phyloP scores from a whole-genome alignment of 2,797 vertebrate genomes.

The Peromyscus eremicus region DNA sequence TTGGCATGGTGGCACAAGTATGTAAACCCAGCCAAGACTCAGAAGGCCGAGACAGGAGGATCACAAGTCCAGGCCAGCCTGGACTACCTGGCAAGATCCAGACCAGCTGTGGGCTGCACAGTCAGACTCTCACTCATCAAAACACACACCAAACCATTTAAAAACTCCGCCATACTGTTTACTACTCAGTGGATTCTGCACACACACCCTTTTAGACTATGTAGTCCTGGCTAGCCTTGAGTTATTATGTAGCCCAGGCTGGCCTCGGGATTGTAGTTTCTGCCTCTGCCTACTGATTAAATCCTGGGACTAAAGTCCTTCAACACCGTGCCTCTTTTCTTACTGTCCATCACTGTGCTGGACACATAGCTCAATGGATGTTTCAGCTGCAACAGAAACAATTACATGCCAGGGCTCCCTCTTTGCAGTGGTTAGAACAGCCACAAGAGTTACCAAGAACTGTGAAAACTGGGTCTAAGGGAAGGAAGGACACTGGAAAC shows the following conservation, averaged over 20 bases:
- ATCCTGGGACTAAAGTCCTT: neutral
- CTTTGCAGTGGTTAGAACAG: neutral
- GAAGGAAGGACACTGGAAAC: neutral
- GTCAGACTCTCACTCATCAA: neutral
- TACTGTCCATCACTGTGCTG: neutral
- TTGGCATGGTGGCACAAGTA: neutral
- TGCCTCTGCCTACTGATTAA: neutral
- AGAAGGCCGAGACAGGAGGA: neutral
- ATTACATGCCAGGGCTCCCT: neutral
- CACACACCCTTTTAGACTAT: neutral
- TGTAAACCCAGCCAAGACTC: neutral
- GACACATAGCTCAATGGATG: neutral
- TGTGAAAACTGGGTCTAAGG: neutral
- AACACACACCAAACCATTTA: neutral
- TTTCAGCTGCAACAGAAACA: neutral
- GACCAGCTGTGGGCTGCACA: neutral
- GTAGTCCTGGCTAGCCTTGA: neutral
- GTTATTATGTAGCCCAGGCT: neutral
- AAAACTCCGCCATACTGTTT: constrained; percentile 4
- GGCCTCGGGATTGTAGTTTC: neutral
- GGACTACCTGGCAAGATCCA: neutral
- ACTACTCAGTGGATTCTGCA: neutral
- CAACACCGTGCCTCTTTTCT: neutral
- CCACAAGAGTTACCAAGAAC: neutral
- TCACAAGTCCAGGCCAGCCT: neutral